Conservation (phyloP, 2,113 vertebrate genomes). For the Vireo altiloquus region DNA sequence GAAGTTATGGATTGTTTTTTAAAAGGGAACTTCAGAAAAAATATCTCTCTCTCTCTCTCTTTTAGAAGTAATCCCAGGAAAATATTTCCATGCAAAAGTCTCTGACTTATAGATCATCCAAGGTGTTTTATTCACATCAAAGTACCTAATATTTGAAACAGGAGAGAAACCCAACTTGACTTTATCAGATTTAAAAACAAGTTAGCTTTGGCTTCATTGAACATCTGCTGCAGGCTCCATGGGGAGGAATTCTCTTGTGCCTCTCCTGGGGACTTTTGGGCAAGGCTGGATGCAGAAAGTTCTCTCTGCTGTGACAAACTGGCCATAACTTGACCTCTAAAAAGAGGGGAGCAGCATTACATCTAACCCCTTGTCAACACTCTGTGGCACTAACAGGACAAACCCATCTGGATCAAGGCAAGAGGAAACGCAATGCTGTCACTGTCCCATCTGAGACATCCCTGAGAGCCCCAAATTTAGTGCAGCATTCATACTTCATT, state of each 20-base stretch:
- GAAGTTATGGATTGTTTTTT: conserved; percentile 19
- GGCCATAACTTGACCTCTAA: background rate
- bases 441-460: background rate
- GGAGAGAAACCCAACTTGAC: background rate
- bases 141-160: background rate
- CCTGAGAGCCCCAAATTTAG: background rate
- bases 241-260: background rate
- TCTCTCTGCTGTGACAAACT: background rate
- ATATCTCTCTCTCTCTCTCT: background rate
- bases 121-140: background rate
- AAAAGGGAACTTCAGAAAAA: background rate
- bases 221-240: background rate
- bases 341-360: background rate
- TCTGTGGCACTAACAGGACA: background rate
- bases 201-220: background rate
- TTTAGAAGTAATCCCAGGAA: background rate
- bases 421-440: background rate
- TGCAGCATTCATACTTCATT: background rate
- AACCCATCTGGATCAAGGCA: background rate
- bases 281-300: background rate
- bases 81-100: background rate
- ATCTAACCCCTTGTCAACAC: background rate
- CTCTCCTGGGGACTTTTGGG: background rate
- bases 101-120: background rate
- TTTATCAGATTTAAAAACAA: background rate